phyloP scores from a whole-genome alignment of 2,888 invertebrate genomes.

The Rhagonycha lutea region DNA sequence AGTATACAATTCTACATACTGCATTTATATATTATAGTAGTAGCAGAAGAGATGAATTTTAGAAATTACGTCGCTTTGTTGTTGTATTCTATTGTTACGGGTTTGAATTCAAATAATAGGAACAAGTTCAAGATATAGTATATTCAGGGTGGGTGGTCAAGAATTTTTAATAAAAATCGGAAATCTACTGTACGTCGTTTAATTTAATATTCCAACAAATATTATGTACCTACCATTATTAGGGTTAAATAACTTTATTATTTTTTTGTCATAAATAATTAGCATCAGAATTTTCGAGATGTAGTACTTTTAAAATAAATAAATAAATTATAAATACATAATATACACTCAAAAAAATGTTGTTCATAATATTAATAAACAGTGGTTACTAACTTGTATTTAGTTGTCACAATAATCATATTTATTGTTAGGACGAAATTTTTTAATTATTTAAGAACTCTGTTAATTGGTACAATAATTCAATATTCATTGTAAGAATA shows the following conservation, averaged over 20 bases:
- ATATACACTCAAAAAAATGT: too few species aligned
- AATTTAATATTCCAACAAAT: conserved; percentile 12
- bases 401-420: too few species aligned
- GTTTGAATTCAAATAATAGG: conserved; percentile 16
- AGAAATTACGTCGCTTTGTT: conserved; percentile 28
- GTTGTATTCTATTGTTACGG: conserved; percentile 22
- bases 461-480: too few species aligned
- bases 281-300: background rate
- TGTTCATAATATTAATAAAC: too few species aligned
- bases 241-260: conserved; percentile 4
- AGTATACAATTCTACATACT: background rate
- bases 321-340: too few species aligned
- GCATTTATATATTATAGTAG: background rate
- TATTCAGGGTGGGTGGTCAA: conserved; percentile 25
- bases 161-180: conserved; percentile 25
- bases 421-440: too few species aligned
- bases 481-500: too few species aligned
- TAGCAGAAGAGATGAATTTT: conserved; percentile 20
- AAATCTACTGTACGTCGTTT: conserved; percentile 14
- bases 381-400: too few species aligned
- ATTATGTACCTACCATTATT: conserved; percentile 12
- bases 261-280: background rate
- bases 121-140: conserved; percentile 17
- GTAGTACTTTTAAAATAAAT: too few species aligned
- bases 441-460: too few species aligned